Evolutionary conservation across 2,888 invertebrate genomes (phyloP).

Genomic region (Campaea margaritaria): DNA sequence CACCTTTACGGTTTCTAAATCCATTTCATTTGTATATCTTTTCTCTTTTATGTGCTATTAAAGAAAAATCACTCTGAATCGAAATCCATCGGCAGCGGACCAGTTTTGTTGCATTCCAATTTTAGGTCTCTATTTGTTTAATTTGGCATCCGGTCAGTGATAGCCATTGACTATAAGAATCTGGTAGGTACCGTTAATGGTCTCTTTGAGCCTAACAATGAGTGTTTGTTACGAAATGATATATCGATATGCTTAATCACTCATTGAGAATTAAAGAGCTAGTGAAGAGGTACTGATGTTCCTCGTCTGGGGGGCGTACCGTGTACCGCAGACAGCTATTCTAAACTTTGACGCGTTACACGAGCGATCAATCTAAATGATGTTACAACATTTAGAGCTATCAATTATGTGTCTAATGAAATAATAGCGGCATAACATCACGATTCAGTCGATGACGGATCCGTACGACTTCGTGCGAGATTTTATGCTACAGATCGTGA

Average conservation of each 20-base stretch:
- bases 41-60: conserved; percentile 36
- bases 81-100: conserved; percentile 30
- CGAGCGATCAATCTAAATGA: conserved; percentile 74
- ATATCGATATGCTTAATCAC: conserved; percentile 64
- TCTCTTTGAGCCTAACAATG: conserved; percentile 59
- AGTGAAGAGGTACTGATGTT: conserved; percentile 54
- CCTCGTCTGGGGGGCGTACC: conserved; percentile 59
- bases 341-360: conserved; percentile 64
- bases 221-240: conserved; percentile 66
- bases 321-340: conserved; percentile 43
- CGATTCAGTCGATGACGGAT: conserved; percentile 58
- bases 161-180: conserved; percentile 40
- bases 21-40: conserved; percentile 23
- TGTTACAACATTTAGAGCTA: conserved; percentile 74
- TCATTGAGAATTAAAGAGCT: conserved; percentile 63
- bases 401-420: conserved; percentile 79
- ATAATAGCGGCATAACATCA: conserved; percentile 71
- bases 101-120: conserved; percentile 35
- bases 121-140: conserved; percentile 39
- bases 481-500: conserved; percentile 25
- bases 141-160: conserved; percentile 37
- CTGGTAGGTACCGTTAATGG: conserved; percentile 51
- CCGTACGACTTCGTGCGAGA: conserved; percentile 35
- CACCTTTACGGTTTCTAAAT: conserved; percentile 27
- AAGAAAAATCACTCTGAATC: conserved; percentile 31